phyloP scores from a whole-genome alignment of 2,888 invertebrate species.

The Melinaea marsaeus region DNA sequence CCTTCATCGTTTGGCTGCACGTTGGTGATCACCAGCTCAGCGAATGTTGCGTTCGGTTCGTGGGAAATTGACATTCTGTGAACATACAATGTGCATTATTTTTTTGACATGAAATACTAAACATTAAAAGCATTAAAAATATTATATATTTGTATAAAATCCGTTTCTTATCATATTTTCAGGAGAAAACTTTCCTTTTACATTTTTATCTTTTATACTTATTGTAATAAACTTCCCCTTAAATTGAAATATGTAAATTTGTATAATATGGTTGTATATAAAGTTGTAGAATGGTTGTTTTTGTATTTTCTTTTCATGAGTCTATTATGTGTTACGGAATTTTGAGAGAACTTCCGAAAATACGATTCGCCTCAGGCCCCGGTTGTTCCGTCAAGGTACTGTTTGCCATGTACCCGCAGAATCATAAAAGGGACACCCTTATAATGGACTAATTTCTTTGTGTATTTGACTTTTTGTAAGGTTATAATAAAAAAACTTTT shows the following conservation, averaged over 20 bases:
- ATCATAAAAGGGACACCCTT: background rate
- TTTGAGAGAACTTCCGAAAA: conserved; percentile 1
- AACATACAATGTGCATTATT: conserved; percentile 34
- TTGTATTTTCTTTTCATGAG: background rate
- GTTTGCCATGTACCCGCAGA: background rate
- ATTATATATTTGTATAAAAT: no score
- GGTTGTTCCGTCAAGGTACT: conserved; percentile 1
- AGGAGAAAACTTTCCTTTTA: no score
- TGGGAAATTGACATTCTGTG: conserved; percentile 85
- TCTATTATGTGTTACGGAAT: background rate
- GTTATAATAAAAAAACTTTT: no score
- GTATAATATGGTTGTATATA: background rate
- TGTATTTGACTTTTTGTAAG: background rate
- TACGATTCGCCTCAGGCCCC: background rate
- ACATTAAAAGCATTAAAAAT: background rate
- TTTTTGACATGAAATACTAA: background rate
- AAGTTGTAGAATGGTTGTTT: background rate
- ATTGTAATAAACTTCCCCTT: no score
- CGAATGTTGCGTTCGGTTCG: conserved; percentile 80
- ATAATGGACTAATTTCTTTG: background rate
- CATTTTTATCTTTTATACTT: no score
- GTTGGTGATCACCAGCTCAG: conserved; percentile 82
- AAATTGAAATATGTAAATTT: no score
- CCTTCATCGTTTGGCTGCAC: conserved; percentile 86
- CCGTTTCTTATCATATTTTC: no score